A percentile compares a stretch with the other conserved stretches of the same genome.
Conservation (phyloP, 2,888 invertebrate species). For the Erpobdella octoculata region DNA sequence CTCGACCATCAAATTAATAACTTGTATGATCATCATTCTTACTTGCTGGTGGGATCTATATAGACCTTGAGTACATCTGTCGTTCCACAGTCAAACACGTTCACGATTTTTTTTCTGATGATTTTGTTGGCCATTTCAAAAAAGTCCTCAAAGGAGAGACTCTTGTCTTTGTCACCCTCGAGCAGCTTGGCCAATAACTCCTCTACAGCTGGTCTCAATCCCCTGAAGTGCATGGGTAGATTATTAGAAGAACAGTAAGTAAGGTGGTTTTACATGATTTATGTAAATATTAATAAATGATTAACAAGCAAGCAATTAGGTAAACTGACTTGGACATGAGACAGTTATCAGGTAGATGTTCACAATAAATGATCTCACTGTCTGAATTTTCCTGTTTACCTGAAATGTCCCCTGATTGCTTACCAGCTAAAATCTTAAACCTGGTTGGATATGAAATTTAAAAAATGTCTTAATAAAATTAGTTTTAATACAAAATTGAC, state of each 20-base stretch:
- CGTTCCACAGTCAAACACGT: neutral
- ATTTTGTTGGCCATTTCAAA: conserved; percentile 76
- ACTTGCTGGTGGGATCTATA: neutral
- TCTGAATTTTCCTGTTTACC: conserved; percentile 62
- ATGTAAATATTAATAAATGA: too few relatives aligned
- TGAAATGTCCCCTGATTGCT: conserved; percentile 82
- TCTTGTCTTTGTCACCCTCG: conserved; percentile 57
- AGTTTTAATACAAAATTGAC: too few relatives aligned
- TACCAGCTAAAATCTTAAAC: conserved; percentile 82
- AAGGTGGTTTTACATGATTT: too few relatives aligned
- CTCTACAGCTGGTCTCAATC: conserved; percentile 16
- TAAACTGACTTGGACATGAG: conserved; percentile 11
- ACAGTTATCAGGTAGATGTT: conserved; percentile 13
- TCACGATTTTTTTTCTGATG: conserved; percentile 50
- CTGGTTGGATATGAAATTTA: too few relatives aligned
- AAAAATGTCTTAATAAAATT: too few relatives aligned
- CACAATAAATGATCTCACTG: neutral
- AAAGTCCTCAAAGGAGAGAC: conserved; percentile 87
- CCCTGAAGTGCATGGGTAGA: too few relatives aligned
- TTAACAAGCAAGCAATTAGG: too few relatives aligned
- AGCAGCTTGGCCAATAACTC: conserved; percentile 7
- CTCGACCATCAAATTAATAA: too few relatives aligned
- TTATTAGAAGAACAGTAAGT: neutral
- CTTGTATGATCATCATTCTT: too few relatives aligned
- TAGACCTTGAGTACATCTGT: conserved; percentile 8